Percentiles rank a stretch among this genome's conserved stretches.
Evolutionary conservation across 2,797 vertebrate species (phyloP).

Genomic region (Periparus ater): DNA sequence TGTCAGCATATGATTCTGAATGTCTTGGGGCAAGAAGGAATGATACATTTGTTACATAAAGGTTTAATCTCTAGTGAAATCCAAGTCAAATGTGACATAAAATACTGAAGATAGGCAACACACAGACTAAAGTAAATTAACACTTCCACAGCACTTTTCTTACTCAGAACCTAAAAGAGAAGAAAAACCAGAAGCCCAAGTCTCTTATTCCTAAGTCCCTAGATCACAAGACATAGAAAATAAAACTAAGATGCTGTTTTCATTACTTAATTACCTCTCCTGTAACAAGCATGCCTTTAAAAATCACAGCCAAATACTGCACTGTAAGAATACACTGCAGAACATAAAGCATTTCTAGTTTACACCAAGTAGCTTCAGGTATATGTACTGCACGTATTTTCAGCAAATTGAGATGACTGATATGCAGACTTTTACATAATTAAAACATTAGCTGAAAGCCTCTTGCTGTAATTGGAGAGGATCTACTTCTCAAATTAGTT

Average conservation of each 20-base stretch:
- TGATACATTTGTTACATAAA: background rate
- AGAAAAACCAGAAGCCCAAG: background rate
- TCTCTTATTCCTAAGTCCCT: background rate
- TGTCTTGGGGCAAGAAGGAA: background rate
- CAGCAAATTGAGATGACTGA: background rate
- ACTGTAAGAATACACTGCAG: background rate
- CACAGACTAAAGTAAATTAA: background rate
- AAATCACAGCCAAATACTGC: background rate
- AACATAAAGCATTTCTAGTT: background rate
- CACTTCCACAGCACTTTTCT: background rate
- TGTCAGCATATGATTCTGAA: background rate
- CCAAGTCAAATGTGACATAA: background rate
- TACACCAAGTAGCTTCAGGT: background rate
- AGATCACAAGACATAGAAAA: background rate
- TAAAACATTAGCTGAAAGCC: background rate
- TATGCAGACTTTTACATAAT: background rate
- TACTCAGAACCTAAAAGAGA: background rate
- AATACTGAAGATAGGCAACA: background rate
- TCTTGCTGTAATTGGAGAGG: background rate
- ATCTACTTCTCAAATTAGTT: background rate
- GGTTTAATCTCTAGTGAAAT: background rate
- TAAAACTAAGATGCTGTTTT: background rate
- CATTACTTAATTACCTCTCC: background rate
- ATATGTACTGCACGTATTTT: background rate
- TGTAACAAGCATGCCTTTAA: background rate